Conservation (phyloP, 1,140 invertebrate genomes). For the Eufriesea mexicana region DNA sequence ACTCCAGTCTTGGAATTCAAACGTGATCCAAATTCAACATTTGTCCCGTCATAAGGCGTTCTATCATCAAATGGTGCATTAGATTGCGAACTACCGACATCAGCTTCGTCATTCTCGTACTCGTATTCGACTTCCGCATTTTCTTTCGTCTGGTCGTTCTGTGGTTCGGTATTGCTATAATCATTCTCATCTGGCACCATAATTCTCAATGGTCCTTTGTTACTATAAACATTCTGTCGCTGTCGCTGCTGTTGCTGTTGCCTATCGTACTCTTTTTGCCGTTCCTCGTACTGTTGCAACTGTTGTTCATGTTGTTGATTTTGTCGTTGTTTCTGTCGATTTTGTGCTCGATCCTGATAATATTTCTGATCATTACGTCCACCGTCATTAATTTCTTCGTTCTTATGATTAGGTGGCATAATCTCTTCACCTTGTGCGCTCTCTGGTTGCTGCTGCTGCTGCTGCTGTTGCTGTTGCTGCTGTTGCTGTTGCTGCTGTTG, state of each 20-base stretch:
- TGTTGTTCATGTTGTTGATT: slow-evolving; percentile 42
- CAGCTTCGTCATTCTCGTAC: slow-evolving; percentile 72
- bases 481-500: slow-evolving; percentile 74
- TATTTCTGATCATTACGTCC: slow-evolving; percentile 57
- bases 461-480: slow-evolving; percentile 65
- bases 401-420: slow-evolving; percentile 73
- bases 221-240: slow-evolving; percentile 37
- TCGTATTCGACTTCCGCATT: slow-evolving; percentile 71
- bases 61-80: slow-evolving; percentile 35
- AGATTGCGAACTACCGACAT: slow-evolving; percentile 27
- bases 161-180: slow-evolving; percentile 61
- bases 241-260: slow-evolving; percentile 43
- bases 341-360: slow-evolving; percentile 36
- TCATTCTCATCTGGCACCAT: slow-evolving; percentile 79
- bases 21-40: slow-evolving; percentile 71
- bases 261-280: slow-evolving; percentile 32
- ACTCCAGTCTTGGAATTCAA: slow-evolving; percentile 58
- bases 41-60: slow-evolving; percentile 44
- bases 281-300: slow-evolving; percentile 37
- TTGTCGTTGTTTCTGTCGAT: slow-evolving; percentile 57
- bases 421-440: slow-evolving; percentile 42
- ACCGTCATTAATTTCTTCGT: slow-evolving; percentile 30
- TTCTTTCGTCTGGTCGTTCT: slow-evolving; percentile 60
- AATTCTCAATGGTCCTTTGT: slow-evolving; percentile 77
- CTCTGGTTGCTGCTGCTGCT: slow-evolving; percentile 62